phyloP scores from a whole-genome alignment of 2,113 vertebrate species.

The Lophura nycthemera region DNA sequence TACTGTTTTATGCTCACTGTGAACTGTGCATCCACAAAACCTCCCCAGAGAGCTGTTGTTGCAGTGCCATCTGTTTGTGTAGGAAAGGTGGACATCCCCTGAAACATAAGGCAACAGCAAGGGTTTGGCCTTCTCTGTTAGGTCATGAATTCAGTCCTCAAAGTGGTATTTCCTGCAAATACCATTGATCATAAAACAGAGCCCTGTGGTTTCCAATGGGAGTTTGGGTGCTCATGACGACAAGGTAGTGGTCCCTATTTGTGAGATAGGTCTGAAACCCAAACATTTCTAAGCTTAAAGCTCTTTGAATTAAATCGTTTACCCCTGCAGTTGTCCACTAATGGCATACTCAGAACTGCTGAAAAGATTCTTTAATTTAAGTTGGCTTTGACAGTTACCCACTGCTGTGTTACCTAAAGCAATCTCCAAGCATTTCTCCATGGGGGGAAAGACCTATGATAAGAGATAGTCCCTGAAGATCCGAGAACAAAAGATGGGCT shows the following conservation, averaged over 20 bases:
- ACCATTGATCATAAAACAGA: neutral
- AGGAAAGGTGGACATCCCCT: neutral
- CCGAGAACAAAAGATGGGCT: slow-evolving; percentile 33
- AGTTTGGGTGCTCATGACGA: neutral
- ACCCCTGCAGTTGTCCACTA: slow-evolving; percentile 3
- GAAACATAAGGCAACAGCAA: neutral
- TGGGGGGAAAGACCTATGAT: slow-evolving; percentile 48
- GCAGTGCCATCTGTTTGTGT: neutral
- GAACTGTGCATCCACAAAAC: slow-evolving; percentile 7
- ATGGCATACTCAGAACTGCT: slow-evolving; percentile 31
- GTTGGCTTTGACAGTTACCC: slow-evolving; percentile 20
- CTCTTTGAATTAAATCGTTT: neutral
- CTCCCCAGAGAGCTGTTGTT: slow-evolving; percentile 32
- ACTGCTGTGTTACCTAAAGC: slow-evolving; percentile 59
- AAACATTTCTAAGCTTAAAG: neutral
- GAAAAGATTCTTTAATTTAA: slow-evolving; percentile 32
- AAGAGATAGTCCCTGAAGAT: slow-evolving; percentile 51
- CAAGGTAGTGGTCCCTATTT: neutral
- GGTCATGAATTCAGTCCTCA: neutral
- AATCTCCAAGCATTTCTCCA: slow-evolving; percentile 64
- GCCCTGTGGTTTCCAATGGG: neutral
- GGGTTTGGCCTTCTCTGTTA: neutral
- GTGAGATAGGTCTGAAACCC: neutral
- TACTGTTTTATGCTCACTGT: slow-evolving; percentile 25
- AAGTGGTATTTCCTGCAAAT: neutral